Evolutionary conservation across 2,888 invertebrate genomes (phyloP).

Genomic region (Ormyrus rosae): DNA sequence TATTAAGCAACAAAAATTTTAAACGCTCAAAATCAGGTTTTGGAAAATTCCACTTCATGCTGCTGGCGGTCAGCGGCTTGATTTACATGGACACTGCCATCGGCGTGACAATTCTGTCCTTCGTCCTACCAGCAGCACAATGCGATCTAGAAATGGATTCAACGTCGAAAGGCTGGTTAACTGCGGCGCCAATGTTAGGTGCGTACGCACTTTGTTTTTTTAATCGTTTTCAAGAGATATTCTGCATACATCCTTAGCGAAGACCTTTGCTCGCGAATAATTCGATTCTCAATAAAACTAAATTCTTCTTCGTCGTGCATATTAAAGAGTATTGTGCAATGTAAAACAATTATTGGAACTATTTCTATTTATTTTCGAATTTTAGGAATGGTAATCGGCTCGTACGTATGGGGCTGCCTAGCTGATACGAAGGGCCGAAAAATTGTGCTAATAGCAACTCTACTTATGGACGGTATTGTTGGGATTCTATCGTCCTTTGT

Average conservation of each 20-base stretch:
- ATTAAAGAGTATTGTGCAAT: too few species aligned
- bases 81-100: conserved; percentile 79
- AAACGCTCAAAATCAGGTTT: conserved; percentile 71
- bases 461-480: conserved; percentile 84
- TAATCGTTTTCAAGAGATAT: background rate
- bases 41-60: conserved; percentile 77
- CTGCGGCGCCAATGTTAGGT: conserved; percentile 76
- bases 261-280: conserved; percentile 5
- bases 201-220: conserved; percentile 44
- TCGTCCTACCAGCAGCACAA: conserved; percentile 78
- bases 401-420: conserved; percentile 90
- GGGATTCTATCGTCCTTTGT: conserved; percentile 86
- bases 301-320: too few species aligned
- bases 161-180: conserved; percentile 74
- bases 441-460: conserved; percentile 83
- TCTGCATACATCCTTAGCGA: background rate
- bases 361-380: background rate
- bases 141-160: conserved; percentile 76
- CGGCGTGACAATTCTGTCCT: conserved; percentile 77
- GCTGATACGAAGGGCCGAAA: conserved; percentile 90
- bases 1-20: background rate
- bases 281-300: background rate
- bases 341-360: too few species aligned
- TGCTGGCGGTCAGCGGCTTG: conserved; percentile 77
- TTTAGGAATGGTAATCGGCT: conserved; percentile 88